Percentiles rank a stretch among this genome's conserved stretches.
phyloP scores from a whole-genome alignment of 2,113 vertebrate species.

The Eurystomus gularis region DNA sequence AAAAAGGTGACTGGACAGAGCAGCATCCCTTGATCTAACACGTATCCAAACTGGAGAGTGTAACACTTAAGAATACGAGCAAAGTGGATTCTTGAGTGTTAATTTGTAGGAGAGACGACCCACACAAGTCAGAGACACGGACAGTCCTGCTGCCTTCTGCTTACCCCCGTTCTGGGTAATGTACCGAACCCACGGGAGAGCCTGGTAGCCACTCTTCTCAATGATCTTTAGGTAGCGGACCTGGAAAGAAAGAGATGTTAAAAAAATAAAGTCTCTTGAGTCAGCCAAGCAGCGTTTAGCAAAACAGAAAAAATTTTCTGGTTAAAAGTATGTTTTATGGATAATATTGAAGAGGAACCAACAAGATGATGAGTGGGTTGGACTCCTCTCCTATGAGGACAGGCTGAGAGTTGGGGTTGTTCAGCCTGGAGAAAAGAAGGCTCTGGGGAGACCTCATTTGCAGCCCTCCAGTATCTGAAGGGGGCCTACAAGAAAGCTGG shows the following conservation, averaged over 20 bases:
- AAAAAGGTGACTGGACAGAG: not conserved
- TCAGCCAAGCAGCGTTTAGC: not conserved
- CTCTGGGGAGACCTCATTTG: too few relatives aligned
- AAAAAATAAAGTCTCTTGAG: not conserved
- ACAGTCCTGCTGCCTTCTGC: not conserved
- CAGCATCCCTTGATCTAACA: not conserved
- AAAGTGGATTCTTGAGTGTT: not conserved
- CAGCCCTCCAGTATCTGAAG: too few relatives aligned
- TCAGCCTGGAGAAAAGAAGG: too few relatives aligned
- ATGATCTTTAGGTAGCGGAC: conserved; percentile 98
- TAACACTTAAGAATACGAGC: fast-evolving
- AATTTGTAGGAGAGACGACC: not conserved
- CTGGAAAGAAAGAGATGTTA: conserved; percentile 23
- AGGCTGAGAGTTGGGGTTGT: too few relatives aligned
- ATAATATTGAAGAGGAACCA: not conserved
- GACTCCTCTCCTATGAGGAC: too few relatives aligned
- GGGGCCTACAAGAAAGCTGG: too few relatives aligned
- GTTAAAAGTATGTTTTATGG: not conserved
- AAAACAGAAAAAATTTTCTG: not conserved
- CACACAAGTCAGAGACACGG: fast-evolving
- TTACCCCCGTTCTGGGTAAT: conserved; percentile 97
- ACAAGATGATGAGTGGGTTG: not conserved
- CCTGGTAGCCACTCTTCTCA: conserved; percentile 94
- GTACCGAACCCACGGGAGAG: conserved; percentile 91
- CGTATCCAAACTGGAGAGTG: fast-evolving